phyloP scores from a whole-genome alignment of 1,140 invertebrate species.

The Rhagoletis zephyria region DNA sequence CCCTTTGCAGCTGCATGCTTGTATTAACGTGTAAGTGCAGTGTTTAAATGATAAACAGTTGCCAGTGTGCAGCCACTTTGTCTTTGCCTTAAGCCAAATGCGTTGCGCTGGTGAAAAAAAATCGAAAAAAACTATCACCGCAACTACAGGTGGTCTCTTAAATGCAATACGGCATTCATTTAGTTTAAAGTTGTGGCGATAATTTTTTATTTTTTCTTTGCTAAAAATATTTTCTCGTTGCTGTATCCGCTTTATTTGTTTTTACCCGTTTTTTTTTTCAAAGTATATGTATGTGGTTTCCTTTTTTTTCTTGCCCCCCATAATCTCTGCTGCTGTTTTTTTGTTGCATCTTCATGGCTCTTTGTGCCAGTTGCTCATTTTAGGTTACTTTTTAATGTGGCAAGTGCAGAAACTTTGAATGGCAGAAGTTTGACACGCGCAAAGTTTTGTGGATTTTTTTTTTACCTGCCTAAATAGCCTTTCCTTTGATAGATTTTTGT shows the following conservation, averaged over 20 bases:
- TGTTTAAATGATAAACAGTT: slow-evolving; percentile 41
- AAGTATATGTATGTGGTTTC: not conserved
- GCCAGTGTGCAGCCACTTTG: slow-evolving; percentile 24
- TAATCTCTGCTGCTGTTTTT: not conserved
- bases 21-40: not conserved
- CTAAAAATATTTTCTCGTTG: not conserved
- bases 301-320: not conserved
- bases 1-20: not conserved
- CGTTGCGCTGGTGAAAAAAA: not conserved
- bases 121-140: not conserved
- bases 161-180: not conserved
- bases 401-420: not conserved
- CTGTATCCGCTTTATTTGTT: not conserved
- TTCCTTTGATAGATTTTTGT: not conserved
- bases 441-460: not conserved
- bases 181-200: not conserved
- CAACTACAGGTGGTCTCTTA: not conserved
- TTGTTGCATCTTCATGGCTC: not conserved
- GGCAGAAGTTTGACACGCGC: slow-evolving; percentile 10
- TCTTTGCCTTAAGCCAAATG: not conserved
- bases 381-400: not conserved
- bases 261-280: not conserved
- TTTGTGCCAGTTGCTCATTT: slow-evolving; percentile 17
- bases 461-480: not conserved
- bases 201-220: not conserved